These are phyloP conservation scores for Eupithecia inturbata DNA, from an alignment of 2,888 invertebrate genomes.

Conservation along the genomic window DNA sequence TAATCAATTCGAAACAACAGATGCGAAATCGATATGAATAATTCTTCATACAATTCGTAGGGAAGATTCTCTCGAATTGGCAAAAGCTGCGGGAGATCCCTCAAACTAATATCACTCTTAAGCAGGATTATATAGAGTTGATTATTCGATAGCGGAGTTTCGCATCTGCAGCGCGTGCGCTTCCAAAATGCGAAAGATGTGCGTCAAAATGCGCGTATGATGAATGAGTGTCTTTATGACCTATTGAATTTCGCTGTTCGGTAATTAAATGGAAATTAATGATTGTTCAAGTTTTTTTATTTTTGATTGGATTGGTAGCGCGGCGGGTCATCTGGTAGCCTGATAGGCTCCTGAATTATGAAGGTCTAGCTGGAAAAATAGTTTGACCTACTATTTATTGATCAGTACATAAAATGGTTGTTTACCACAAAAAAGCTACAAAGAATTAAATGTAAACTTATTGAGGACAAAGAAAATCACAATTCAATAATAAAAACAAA, in stretches of 20 bases:
- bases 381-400: too few relatives aligned
- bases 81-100: constrained; percentile 18
- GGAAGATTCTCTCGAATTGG: constrained; percentile 20
- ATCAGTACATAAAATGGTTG: too few relatives aligned
- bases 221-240: constrained; percentile 50
- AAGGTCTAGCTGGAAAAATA: too few relatives aligned
- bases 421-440: too few relatives aligned
- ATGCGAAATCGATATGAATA: constrained; percentile 53
- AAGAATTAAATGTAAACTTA: too few relatives aligned
- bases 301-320: not conserved
- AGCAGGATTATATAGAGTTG: constrained; percentile 24
- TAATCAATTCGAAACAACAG: constrained; percentile 39
- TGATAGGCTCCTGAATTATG: not conserved
- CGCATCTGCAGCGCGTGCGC: constrained; percentile 72
- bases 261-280: constrained; percentile 15
- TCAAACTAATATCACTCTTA: not conserved
- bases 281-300: not conserved
- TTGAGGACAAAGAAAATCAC: too few relatives aligned
- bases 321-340: not conserved
- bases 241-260: constrained; percentile 21
- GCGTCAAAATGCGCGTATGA: constrained; percentile 65
- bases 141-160: constrained; percentile 46
- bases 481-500: too few relatives aligned
- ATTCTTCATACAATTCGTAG: constrained; percentile 46
- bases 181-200: constrained; percentile 66